Conservation (phyloP, 2,888 invertebrate species). For the Cremastinae sp. region DNA sequence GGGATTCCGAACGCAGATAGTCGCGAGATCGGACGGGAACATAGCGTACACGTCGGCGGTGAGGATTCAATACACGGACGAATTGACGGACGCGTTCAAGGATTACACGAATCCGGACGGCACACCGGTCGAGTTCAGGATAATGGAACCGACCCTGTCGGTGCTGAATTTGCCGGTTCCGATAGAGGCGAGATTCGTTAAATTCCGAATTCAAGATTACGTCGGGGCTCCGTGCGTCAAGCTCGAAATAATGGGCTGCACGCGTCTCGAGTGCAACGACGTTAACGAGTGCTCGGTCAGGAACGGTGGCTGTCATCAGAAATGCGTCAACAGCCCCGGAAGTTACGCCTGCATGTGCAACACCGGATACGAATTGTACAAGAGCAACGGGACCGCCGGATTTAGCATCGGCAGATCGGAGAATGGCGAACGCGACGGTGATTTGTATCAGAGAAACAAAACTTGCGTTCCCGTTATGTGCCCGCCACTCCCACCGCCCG, state of each 20-base stretch:
- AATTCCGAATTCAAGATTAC: slow-evolving; percentile 92
- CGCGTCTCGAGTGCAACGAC: slow-evolving; percentile 93
- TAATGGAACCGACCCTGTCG: slow-evolving; percentile 93
- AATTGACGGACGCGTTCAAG: slow-evolving; percentile 93
- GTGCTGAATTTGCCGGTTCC: slow-evolving; percentile 94
- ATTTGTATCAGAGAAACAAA: slow-evolving; percentile 94
- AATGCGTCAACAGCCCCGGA: slow-evolving; percentile 94
- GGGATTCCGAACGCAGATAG: slow-evolving; percentile 95
- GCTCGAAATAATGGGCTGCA: slow-evolving; percentile 96
- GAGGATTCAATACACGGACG: slow-evolving; percentile 91
- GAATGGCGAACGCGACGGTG: slow-evolving; percentile 93
- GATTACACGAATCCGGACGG: slow-evolving; percentile 96
- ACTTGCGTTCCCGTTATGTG: slow-evolving; percentile 97
- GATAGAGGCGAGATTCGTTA: slow-evolving; percentile 93
- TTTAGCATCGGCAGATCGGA: slow-evolving; percentile 90
- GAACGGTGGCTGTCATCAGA: slow-evolving; percentile 96
- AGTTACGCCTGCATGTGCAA: slow-evolving; percentile 94
- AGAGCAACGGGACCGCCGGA: slow-evolving; percentile 94
- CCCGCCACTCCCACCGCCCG: slow-evolving; percentile 87
- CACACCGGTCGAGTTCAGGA: slow-evolving; percentile 95
- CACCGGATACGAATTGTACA: slow-evolving; percentile 94
- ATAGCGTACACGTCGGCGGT: slow-evolving; percentile 95
- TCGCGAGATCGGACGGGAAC: slow-evolving; percentile 90
- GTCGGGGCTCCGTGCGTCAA: slow-evolving; percentile 94
- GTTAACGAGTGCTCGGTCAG: slow-evolving; percentile 92